Evolutionary conservation across 2,113 vertebrate species (phyloP), one percentile per base, ranked within the genome.

Genomic region (Aramus guarauna): DNA sequence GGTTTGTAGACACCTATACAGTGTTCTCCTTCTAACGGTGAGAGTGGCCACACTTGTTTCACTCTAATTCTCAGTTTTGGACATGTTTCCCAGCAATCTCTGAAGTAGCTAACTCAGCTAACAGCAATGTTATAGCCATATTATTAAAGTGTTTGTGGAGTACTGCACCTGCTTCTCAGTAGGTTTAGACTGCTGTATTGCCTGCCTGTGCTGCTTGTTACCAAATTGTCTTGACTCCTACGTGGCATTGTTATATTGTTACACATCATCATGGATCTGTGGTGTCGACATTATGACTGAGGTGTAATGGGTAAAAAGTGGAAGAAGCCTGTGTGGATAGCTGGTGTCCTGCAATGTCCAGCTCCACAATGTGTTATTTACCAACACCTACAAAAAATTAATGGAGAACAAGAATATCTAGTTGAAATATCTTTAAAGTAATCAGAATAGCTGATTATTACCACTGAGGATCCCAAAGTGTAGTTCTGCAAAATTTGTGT

Each of bases 191-290:
- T n/a, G 12, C 52, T 36, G 3, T 24, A 43, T 7, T 39, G 17
- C 45, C 36, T 85, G 45, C 17, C 3, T 55, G 26, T 76, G 50
- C n/a, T 85, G 7, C 30, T 75, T 76, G 10, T 32, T 43, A 20
- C 48, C 36, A 24, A 55, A 39, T 67, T 45, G 23, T 45, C 20
- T 15, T 72, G 5, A 55, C 12, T 60, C 23, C 23, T 21, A 7
- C 8, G 19, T 56, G 45, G 12, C 14, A 50, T 12, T 39, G 27
- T 55, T 48, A 27, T 3, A 11, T 13, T 17, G 4, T 41, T 43
- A 23, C 8, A 23, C 0, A 1, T 4, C 12, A 12, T 66, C 45
- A 21, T 3, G 9, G 9, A 47, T 71, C 29, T 50, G 12, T 24
- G 27, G 12, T 55, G 17, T 12, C 3, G 1, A 50, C 9, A 3